These are phyloP conservation scores for Meganola albula DNA, from an alignment of 2,888 invertebrate genomes.

Conservation along the genomic window DNA sequence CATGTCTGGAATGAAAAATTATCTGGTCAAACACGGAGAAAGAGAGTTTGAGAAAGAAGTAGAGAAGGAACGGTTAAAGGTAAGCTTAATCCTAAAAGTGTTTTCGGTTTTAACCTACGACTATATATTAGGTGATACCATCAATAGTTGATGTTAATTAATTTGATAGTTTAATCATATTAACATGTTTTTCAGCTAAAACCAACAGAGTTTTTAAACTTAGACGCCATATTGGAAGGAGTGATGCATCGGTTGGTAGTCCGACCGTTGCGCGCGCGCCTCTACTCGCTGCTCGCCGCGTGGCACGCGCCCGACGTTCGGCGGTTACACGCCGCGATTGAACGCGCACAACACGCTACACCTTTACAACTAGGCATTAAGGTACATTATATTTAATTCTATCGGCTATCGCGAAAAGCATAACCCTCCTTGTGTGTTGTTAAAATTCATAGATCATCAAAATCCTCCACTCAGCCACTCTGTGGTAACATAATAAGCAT, in stretches of 20 bases:
- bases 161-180: too few species aligned
- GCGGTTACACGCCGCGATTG: conserved; percentile 83
- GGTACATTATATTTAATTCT: too few species aligned
- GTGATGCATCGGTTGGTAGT: conserved; percentile 96
- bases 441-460: too few species aligned
- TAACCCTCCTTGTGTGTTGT: too few species aligned
- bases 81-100: too few species aligned
- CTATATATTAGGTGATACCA: too few species aligned
- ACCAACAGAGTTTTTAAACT: conserved; percentile 94
- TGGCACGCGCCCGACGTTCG: conserved; percentile 91
- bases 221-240: conserved; percentile 96
- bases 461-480: too few species aligned
- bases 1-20: conserved; percentile 99
- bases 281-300: conserved; percentile 91
- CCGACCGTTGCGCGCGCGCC: conserved; percentile 87
- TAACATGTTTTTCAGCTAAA: too few species aligned
- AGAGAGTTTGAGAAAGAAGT: conserved; percentile 94
- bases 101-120: too few species aligned
- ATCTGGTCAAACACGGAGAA: conserved; percentile 96
- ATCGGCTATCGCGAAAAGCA: too few species aligned
- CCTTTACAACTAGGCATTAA: conserved; percentile 83
- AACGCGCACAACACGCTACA: conserved; percentile 82
- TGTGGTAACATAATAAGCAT: too few species aligned
- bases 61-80: conserved; percentile 89
- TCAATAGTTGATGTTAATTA: too few species aligned